Percentiles rank a stretch among this genome's conserved stretches.
Evolutionary conservation across 2,113 vertebrate genomes (phyloP).

Genomic region (Scolopax mira): DNA sequence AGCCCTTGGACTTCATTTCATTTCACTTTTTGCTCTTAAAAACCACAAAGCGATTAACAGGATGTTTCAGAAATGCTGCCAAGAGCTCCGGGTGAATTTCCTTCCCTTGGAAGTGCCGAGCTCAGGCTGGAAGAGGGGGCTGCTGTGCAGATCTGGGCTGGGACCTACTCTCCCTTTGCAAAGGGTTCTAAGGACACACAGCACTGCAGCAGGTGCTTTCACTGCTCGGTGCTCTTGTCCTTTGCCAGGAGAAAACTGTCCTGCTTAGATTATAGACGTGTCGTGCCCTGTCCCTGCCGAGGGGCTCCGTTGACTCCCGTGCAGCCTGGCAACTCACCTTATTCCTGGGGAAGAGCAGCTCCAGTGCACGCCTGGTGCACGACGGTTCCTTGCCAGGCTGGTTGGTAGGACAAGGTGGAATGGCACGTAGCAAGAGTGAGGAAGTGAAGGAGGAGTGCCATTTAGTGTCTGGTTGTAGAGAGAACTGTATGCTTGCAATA

Average conservation of each 20-base stretch:
- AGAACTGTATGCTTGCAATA: slow-evolving; percentile 49
- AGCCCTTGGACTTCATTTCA: neutral
- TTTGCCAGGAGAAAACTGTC: neutral
- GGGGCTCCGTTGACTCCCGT: rapidly evolving
- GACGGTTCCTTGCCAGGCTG: neutral
- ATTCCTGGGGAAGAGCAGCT: neutral
- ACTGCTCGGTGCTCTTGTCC: neutral
- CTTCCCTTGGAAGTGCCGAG: neutral
- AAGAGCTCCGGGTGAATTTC: neutral
- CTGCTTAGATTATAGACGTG: rapidly evolving
- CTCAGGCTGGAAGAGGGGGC: neutral
- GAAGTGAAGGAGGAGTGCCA: slow-evolving; percentile 27
- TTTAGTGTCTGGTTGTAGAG: slow-evolving; percentile 37
- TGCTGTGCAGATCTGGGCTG: neutral
- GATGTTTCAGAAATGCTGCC: slow-evolving; percentile 3
- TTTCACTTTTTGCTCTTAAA: neutral
- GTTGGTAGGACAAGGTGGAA: neutral
- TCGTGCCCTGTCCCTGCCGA: neutral
- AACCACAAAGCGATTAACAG: neutral
- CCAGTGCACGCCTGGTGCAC: neutral
- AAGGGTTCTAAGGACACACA: neutral
- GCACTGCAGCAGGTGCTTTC: neutral
- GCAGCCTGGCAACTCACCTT: neutral
- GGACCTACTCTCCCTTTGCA: neutral
- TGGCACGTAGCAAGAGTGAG: neutral